A percentile compares a stretch with the other conserved stretches of the same genome.
Evolutionary conservation across 2,888 invertebrate genomes (phyloP).

Genomic region (Xestobium rufovillosum): DNA sequence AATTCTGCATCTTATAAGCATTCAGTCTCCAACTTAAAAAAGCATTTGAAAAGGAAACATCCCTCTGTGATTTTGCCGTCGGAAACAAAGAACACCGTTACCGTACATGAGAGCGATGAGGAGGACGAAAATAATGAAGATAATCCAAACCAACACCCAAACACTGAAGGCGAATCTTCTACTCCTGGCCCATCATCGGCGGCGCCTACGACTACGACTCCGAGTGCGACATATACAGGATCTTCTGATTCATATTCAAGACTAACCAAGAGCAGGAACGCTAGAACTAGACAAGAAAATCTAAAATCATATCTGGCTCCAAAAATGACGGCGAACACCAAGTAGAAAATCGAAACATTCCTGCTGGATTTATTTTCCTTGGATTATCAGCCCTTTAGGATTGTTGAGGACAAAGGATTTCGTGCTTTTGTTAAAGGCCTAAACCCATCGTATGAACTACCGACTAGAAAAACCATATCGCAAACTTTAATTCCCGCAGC

Average conservation of each 20-base stretch:
- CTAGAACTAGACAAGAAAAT: not conserved
- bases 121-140: not conserved
- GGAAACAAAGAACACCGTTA: not conserved
- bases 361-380: constrained; percentile 18
- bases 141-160: not conserved
- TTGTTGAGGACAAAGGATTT: constrained; percentile 23
- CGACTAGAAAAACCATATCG: constrained; percentile 20
- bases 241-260: not conserved
- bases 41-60: constrained; percentile 1
- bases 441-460: constrained; percentile 22
- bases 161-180: not conserved
- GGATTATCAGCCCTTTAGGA: constrained; percentile 24
- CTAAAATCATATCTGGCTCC: not conserved
- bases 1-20: not conserved
- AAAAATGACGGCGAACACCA: not conserved
- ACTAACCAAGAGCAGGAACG: not conserved
- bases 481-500: constrained; percentile 17
- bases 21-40: not conserved
- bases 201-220: not conserved
- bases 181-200: no score
- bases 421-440: constrained; percentile 17
- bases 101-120: constrained; percentile 3
- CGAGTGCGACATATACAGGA: no score
- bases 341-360: constrained; percentile 13
- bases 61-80: not conserved